Evolutionary conservation across 2,113 vertebrate species (phyloP).

Genomic region (Bubo bubo): DNA sequence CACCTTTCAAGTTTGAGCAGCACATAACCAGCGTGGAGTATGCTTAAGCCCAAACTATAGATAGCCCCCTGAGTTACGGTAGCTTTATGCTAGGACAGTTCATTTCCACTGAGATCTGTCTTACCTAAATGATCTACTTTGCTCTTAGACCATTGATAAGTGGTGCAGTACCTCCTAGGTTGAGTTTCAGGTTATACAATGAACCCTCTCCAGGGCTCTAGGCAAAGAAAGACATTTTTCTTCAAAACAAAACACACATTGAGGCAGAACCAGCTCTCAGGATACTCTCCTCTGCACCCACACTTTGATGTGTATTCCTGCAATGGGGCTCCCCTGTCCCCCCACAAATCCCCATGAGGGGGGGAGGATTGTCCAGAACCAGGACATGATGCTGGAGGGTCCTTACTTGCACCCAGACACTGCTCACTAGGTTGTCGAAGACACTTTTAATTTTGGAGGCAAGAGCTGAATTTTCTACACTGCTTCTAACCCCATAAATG

Average conservation of each 20-base stretch:
- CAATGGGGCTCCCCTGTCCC: not conserved
- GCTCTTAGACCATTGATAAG: not conserved
- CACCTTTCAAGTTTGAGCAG: conserved; percentile 44
- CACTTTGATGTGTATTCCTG: not conserved
- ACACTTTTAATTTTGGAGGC: not conserved
- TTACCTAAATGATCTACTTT: not conserved
- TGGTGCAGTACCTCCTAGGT: not conserved
- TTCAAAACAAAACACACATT: not conserved
- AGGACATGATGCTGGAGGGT: not conserved
- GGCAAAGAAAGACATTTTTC: not conserved
- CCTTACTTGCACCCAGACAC: not conserved
- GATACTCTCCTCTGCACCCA: not conserved
- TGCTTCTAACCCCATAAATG: not conserved
- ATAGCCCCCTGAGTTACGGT: not conserved
- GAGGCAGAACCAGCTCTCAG: not conserved
- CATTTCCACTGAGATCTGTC: not conserved
- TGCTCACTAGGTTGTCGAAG: not conserved
- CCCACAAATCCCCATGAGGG: not conserved
- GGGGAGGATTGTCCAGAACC: not conserved
- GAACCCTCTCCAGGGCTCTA: not conserved
- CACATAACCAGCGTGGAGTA: not conserved
- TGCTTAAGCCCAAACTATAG: conserved; percentile 20
- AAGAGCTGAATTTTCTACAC: not conserved
- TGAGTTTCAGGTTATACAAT: not conserved
- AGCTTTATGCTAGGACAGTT: not conserved